Base-by-base conservation (phyloP, 2,888 invertebrate species). In the Cataglyphis altisquamis region DNA sequence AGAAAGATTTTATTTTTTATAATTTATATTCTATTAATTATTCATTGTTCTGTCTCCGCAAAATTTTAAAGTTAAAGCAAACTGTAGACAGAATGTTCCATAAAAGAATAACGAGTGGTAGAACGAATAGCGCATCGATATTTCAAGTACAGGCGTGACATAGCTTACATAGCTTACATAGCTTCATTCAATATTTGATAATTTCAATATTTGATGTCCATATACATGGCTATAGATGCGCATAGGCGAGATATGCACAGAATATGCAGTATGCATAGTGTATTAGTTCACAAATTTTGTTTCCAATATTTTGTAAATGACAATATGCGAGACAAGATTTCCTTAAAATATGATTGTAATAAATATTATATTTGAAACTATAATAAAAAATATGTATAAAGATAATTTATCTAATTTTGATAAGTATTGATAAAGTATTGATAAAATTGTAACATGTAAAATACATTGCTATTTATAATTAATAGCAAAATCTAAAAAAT, bases 111-210 rank as follows among this genome's bases (percentile, higher is more conserved):
- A 52, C n/a, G n/a, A 4, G 18, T 60, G 15, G 21, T 21, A 0
- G 15, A 78, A 32, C 15, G 12, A 68, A 70, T 12, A 3, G 8
- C 25, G 18, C 32, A 45, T 72, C 32, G 60, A 72, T 78, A 78
- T 72, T 78, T 60, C 39, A 32, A 78, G 57, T 64, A n/a, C 15
- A 45, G 3, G 41, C 32, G n/a, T 3, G 12, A 45, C 4, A 45
- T 48, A 41, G 25, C 12, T 15, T 29, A 8, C 48, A 66, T 66
- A 70, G 57, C 57, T 68, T 29, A 8, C 48, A 67, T 67, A 70
- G 57, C 57, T 68, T 55, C 55, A 15, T 70, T 78, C 21, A 78
- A 78, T 72, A 78, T 78, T 78, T 72, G 39, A 78, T 72, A 12
- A 57, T 60, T 6, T 6, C 5, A 36, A 36, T 36, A 36, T 36